A percentile compares a stretch with the other conserved stretches of the same genome.
Conservation (phyloP, 2,113 vertebrate species). For the Machaerirhynchus nigripectus region DNA sequence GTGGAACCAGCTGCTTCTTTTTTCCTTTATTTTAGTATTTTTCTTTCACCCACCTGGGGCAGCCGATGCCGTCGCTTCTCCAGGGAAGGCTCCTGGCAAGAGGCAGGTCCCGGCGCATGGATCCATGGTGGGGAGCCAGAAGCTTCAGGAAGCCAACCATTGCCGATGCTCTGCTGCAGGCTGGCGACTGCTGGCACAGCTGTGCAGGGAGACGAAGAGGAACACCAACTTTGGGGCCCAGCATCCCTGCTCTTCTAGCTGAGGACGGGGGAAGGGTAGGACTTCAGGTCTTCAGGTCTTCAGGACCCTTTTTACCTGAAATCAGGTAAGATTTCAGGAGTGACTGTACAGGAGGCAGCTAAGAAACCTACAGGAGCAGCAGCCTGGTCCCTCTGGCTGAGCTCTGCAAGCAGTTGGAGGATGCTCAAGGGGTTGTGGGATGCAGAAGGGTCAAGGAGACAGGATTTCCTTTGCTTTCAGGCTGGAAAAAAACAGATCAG, state of each 20-base stretch:
- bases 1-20: constrained; percentile 18
- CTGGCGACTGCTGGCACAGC: not conserved
- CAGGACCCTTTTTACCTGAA: too few relatives aligned
- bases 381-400: not conserved
- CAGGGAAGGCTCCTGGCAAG: not conserved
- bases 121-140: not conserved
- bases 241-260: not conserved
- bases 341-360: not conserved
- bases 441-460: not conserved
- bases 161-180: not conserved
- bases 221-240: fast-evolving
- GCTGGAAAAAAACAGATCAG: not conserved
- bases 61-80: fast-evolving
- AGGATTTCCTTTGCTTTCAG: not conserved
- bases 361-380: not conserved
- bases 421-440: not conserved
- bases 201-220: not conserved
- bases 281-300: too few relatives aligned
- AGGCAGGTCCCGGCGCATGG: not conserved
- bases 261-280: not conserved
- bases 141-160: fast-evolving
- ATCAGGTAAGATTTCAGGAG: not conserved
- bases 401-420: fast-evolving
- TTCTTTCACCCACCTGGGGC: not conserved
- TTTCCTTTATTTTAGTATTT: not conserved